phyloP scores from a whole-genome alignment of 2,113 vertebrate genomes.

The Menura novaehollandiae region DNA sequence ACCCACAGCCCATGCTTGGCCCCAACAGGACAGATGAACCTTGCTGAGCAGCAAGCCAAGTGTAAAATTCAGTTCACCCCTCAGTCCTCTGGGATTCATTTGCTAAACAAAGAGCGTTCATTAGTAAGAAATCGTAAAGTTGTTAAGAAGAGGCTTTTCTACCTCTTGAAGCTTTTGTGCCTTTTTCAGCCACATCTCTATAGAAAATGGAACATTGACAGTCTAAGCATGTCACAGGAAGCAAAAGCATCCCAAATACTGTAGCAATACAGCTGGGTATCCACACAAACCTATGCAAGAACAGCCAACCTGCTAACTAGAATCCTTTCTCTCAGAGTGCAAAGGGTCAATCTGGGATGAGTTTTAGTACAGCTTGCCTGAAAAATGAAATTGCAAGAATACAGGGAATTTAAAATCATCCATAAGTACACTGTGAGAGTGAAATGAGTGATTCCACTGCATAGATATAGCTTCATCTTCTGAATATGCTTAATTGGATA shows the following conservation, averaged over 20 bases:
- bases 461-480: conserved; percentile 47
- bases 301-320: not conserved
- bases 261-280: not conserved
- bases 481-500: conserved; percentile 31
- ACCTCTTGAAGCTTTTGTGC: not conserved
- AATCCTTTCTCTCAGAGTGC: not conserved
- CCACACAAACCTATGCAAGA: not conserved
- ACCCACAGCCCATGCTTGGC: not conserved
- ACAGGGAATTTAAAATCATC: conserved; percentile 29
- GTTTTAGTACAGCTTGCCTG: conserved; percentile 19
- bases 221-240: not conserved
- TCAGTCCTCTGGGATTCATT: not conserved
- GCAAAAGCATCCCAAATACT: not conserved
- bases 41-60: not conserved
- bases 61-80: not conserved
- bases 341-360: conserved; percentile 6
- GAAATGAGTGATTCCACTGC: conserved; percentile 39
- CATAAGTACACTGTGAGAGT: conserved; percentile 7
- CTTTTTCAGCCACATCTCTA: not conserved
- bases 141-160: conserved; percentile 23
- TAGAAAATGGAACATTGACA: not conserved
- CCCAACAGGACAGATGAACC: not conserved
- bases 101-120: conserved; percentile 16
- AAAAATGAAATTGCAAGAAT: conserved; percentile 44
- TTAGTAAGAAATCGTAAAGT: not conserved